phyloP scores from a whole-genome alignment of 2,888 invertebrate genomes.

The Alloplasta piceator region DNA sequence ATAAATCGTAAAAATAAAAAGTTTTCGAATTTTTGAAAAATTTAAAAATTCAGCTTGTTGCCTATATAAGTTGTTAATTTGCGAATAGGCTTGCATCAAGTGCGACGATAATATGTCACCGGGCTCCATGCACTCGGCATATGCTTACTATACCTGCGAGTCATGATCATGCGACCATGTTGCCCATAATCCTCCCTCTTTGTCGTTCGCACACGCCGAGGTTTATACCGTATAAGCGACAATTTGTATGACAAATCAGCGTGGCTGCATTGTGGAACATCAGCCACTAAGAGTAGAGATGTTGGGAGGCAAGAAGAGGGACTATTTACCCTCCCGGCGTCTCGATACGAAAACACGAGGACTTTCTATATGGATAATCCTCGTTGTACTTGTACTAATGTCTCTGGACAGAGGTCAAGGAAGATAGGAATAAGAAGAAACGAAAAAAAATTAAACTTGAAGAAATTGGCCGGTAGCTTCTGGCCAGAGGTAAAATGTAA shows the following conservation, averaged over 20 bases:
- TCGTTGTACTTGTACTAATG: constrained; percentile 48
- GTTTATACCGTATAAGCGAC: constrained; percentile 74
- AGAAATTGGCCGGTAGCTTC: constrained; percentile 28
- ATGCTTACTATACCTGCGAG: too few species aligned
- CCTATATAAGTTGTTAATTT: too few species aligned
- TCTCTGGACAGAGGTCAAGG: constrained; percentile 50
- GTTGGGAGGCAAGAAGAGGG: constrained; percentile 59
- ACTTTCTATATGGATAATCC: constrained; percentile 34
- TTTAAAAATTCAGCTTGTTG: too few species aligned
- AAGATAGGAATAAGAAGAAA: constrained; percentile 3
- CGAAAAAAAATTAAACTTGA: too few species aligned
- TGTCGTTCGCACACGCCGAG: constrained; percentile 25
- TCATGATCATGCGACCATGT: constrained; percentile 26
- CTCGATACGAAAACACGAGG: constrained; percentile 36
- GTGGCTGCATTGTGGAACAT: constrained; percentile 73
- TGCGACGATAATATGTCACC: too few species aligned
- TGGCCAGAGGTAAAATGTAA: constrained; percentile 26
- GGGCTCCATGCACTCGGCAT: too few species aligned
- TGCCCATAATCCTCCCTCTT: constrained; percentile 20
- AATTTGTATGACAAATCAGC: constrained; percentile 80
- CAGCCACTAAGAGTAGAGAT: constrained; percentile 69
- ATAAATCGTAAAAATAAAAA: too few species aligned
- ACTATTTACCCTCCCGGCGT: constrained; percentile 32
- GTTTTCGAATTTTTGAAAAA: too few species aligned
- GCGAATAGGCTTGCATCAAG: too few species aligned